Evolutionary conservation across 2,113 vertebrate species (phyloP).

Genomic region (Austrofundulus limnaeus): DNA sequence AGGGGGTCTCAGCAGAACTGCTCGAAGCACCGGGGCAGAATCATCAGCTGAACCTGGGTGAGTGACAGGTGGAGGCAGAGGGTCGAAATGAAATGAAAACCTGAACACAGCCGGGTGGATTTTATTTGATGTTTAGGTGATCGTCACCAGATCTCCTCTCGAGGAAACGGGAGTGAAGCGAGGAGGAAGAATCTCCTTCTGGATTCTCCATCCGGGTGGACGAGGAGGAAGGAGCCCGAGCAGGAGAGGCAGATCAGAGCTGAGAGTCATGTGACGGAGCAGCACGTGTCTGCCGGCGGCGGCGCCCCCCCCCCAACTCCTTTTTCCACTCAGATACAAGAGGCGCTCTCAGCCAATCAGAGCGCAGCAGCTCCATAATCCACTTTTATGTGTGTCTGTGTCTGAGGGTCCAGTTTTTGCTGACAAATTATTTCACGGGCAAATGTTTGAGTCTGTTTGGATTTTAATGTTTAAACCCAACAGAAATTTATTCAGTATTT

Average conservation of each 20-base stretch:
- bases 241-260: conserved; percentile 12
- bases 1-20: conserved; percentile 5
- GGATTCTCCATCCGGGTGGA: background rate
- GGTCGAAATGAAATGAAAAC: no score
- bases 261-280: conserved; percentile 61
- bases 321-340: conserved; percentile 67
- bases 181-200: background rate
- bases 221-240: conserved; percentile 14
- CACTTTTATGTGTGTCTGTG: background rate
- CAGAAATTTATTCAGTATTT: no score
- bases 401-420: conserved; percentile 1
- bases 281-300: conserved; percentile 46
- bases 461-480: background rate
- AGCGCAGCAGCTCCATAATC: conserved; percentile 5
- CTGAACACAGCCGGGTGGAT: background rate
- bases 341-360: conserved; percentile 58
- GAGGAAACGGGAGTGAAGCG: background rate
- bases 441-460: background rate
- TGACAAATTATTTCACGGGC: background rate
- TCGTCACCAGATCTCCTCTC: no score
- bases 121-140: background rate
- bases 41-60: conserved; percentile 9
- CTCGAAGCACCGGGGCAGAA: conserved; percentile 11
- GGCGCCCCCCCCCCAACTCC: conserved; percentile 24
- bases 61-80: background rate